Conservation (phyloP, 2,113 vertebrate genomes). For the Gopherus evgoodei region DNA sequence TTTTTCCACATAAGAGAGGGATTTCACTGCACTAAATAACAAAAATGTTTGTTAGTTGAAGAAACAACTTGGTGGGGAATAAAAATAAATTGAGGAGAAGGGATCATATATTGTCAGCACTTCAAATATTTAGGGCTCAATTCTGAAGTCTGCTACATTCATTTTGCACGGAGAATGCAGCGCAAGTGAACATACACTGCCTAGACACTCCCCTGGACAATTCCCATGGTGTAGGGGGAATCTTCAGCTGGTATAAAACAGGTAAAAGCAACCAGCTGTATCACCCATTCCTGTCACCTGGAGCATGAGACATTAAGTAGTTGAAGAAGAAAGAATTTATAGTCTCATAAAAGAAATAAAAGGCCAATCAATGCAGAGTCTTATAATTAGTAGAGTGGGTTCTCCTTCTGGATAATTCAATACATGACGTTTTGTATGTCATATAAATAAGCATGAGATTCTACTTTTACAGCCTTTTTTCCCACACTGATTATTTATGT, state of each 20-base stretch:
- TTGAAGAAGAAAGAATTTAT: background rate
- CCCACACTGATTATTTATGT: background rate
- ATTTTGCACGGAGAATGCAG: background rate
- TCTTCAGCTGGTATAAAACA: background rate
- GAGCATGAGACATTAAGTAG: background rate
- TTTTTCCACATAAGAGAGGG: background rate
- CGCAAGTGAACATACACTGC: background rate
- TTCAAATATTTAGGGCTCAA: conserved; percentile 1
- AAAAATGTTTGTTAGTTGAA: background rate
- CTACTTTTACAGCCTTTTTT: background rate
- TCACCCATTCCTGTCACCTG: background rate
- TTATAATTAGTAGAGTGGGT: background rate
- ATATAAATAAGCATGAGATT: background rate
- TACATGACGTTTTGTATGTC: background rate
- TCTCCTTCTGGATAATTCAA: background rate
- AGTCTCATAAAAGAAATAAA: background rate
- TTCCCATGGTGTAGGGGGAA: background rate
- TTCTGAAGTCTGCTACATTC: background rate
- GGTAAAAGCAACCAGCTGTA: accelerated
- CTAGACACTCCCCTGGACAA: background rate
- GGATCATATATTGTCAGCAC: background rate
- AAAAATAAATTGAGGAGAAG: background rate
- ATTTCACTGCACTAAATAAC: background rate
- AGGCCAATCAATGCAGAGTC: background rate
- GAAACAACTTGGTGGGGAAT: background rate